phyloP scores from a whole-genome alignment of 92 coral and sea anemone species.

The Parazoanthus swiftii region DNA sequence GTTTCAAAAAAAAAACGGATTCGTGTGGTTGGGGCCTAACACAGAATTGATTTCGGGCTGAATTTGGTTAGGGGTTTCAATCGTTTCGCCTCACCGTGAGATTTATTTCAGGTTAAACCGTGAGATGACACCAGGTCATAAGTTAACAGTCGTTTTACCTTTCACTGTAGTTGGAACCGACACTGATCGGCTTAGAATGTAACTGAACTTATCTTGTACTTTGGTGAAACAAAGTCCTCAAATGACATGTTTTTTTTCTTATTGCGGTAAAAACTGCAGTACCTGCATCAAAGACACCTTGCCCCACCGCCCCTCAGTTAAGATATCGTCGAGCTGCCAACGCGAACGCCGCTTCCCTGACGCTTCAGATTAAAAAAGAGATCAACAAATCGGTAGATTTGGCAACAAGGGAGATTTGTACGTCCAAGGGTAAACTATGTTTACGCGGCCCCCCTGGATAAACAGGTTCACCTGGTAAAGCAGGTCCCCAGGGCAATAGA shows the following conservation, averaged over 20 bases:
- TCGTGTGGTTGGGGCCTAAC: too few species aligned
- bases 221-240: too few species aligned
- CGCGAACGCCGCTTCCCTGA: background rate
- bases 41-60: too few species aligned
- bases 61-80: too few species aligned
- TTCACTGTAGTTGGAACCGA: too few species aligned
- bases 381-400: slow-evolving; percentile 19
- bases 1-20: too few species aligned
- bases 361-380: slow-evolving; percentile 20
- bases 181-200: too few species aligned
- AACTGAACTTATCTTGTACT: too few species aligned
- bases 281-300: background rate
- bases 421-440: slow-evolving; percentile 24
- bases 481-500: slow-evolving; percentile 3
- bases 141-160: too few species aligned
- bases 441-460: slow-evolving; percentile 35
- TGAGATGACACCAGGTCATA: too few species aligned
- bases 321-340: slow-evolving; percentile 12
- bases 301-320: background rate
- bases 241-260: background rate
- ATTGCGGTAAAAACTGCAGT: background rate
- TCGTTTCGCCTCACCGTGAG: too few species aligned
- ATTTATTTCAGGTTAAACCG: too few species aligned
- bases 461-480: slow-evolving; percentile 1
- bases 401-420: slow-evolving; percentile 28